Conservation (phyloP, 2,113 vertebrate species). For the Microtus richardsoni region DNA sequence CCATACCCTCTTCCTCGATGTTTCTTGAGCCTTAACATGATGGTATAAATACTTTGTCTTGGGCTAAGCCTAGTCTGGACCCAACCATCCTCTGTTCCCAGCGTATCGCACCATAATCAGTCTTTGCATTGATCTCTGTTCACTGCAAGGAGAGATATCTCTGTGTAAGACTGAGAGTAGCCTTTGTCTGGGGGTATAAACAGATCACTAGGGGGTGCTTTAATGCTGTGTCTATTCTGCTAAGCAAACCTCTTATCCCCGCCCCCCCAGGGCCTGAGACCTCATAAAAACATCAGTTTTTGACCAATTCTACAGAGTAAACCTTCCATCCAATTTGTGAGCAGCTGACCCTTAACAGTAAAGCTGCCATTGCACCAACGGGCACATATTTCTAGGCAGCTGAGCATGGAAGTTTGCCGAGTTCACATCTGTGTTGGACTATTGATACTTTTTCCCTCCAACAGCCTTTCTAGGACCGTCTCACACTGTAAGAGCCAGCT, state of each 20-base stretch:
- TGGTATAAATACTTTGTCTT: not conserved
- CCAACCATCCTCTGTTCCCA: no score
- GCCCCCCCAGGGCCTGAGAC: not conserved
- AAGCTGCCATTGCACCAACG: not conserved
- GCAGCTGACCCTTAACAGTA: not conserved
- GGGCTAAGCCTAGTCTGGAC: not conserved
- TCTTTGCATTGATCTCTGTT: not conserved
- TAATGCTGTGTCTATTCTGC: not conserved
- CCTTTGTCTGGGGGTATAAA: not conserved
- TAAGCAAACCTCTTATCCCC: not conserved
- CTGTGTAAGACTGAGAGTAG: not conserved
- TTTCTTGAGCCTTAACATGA: not conserved
- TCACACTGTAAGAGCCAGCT: not conserved
- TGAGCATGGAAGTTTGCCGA: not conserved
- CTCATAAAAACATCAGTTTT: not conserved
- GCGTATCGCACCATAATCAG: no score
- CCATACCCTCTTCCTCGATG: not conserved
- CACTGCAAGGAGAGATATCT: not conserved
- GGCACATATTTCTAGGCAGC: not conserved
- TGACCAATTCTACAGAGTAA: not conserved
- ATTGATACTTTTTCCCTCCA: not conserved
- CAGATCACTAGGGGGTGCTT: not conserved
- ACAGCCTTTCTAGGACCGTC: not conserved
- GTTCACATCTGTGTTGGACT: not conserved
- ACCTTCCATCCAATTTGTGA: not conserved